Percentiles rank a stretch among this genome's conserved stretches.
phyloP scores from a whole-genome alignment of 2,797 vertebrate species.

The Chelonia mydas region DNA sequence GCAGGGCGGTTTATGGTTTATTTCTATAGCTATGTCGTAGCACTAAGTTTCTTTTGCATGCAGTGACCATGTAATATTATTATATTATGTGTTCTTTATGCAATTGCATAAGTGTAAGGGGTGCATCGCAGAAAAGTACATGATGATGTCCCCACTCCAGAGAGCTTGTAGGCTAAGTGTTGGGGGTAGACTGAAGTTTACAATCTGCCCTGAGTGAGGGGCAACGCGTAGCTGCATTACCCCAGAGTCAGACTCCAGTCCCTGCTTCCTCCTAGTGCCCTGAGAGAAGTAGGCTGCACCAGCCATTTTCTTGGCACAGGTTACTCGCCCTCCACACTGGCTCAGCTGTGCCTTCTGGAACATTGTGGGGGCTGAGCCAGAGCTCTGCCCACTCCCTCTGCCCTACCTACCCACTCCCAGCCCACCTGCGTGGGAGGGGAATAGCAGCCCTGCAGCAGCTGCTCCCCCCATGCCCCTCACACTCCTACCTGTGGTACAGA shows the following conservation, averaged over 20 bases:
- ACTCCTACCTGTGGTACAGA: neutral
- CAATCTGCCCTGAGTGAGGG: neutral
- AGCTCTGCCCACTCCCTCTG: neutral
- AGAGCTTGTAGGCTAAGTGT: neutral
- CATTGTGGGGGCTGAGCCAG: neutral
- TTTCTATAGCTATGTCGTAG: fast-evolving
- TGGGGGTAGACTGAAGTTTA: neutral
- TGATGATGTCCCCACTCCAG: neutral
- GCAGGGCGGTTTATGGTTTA: neutral
- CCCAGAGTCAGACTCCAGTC: neutral
- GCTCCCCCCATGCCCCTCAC: neutral
- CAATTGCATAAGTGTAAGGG: neutral
- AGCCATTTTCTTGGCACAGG: neutral
- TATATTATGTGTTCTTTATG: neutral
- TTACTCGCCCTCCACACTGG: neutral
- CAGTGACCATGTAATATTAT: neutral
- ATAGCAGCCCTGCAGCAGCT: neutral
- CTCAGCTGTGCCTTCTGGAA: neutral
- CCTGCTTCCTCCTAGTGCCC: neutral
- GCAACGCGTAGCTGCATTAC: neutral
- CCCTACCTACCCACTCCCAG: neutral
- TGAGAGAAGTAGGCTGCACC: neutral
- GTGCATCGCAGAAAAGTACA: neutral
- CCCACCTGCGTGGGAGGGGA: fast-evolving
- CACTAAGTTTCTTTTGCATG: neutral